phyloP scores from a whole-genome alignment of 2,113 vertebrate species.

The Peromyscus californicus region DNA sequence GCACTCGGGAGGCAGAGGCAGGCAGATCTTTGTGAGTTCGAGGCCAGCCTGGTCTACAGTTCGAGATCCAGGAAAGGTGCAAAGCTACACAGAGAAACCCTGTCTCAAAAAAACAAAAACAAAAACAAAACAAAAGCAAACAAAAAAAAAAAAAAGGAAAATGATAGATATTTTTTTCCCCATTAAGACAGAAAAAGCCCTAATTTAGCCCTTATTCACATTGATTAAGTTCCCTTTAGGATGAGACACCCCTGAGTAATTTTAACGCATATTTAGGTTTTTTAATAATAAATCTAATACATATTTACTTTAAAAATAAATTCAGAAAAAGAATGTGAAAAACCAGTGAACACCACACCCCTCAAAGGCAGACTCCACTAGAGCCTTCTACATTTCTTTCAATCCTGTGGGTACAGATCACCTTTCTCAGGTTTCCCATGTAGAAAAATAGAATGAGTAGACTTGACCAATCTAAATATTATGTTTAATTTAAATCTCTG shows the following conservation, averaged over 20 bases:
- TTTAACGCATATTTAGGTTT: not conserved
- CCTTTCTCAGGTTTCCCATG: not conserved
- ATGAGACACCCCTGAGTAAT: conserved; percentile 1
- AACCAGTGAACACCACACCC: not conserved
- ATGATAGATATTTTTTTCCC: not conserved
- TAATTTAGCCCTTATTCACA: not conserved
- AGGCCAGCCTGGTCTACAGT: too few relatives aligned
- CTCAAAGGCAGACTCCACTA: not conserved
- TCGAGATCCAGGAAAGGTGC: too few relatives aligned
- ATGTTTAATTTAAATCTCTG: conserved; percentile 19
- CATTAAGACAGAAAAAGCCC: conserved; percentile 31
- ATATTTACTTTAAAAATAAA: conserved; percentile 30
- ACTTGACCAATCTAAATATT: not conserved
- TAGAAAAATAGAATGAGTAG: not conserved
- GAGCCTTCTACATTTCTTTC: not conserved
- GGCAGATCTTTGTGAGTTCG: too few relatives aligned
- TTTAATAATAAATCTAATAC: not conserved
- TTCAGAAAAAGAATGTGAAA: conserved; percentile 34
- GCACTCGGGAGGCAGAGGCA: too few relatives aligned
- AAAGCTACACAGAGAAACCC: too few relatives aligned
- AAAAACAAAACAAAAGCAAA: too few relatives aligned
- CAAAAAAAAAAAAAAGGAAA: not conserved
- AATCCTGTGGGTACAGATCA: too few relatives aligned
- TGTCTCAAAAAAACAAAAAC: too few relatives aligned
- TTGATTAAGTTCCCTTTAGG: not conserved